Evolutionary conservation across 2,797 vertebrate species (phyloP).

Genomic region (Menidia menidia): DNA sequence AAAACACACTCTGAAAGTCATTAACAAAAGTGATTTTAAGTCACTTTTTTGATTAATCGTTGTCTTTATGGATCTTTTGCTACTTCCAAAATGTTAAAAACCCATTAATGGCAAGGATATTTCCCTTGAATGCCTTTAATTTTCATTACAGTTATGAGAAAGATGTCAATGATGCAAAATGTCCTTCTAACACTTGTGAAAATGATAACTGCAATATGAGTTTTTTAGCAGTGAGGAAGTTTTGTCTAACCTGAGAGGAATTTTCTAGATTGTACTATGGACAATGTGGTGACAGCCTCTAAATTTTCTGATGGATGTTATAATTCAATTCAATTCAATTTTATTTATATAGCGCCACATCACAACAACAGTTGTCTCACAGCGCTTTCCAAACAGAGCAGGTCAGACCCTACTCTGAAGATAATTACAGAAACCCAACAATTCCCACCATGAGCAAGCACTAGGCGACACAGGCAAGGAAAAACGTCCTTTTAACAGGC

Average conservation of each 20-base stretch:
- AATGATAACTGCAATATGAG: neutral
- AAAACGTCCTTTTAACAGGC: no score
- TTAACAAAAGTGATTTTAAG: slow-evolving; percentile 9
- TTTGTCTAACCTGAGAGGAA: slow-evolving; percentile 7
- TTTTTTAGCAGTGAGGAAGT: slow-evolving; percentile 12
- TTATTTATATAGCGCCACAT: no score
- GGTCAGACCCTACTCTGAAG: no score
- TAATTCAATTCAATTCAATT: no score
- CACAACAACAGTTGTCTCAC: no score
- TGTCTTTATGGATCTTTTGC: neutral
- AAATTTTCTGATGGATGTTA: no score
- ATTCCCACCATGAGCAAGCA: no score
- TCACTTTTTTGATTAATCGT: slow-evolving; percentile 7
- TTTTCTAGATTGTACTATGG: no score
- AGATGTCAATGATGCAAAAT: slow-evolving; percentile 25
- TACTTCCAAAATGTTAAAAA: neutral
- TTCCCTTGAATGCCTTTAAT: slow-evolving; percentile 11
- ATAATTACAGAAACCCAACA: no score
- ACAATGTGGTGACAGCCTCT: no score
- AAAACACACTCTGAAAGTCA: slow-evolving; percentile 17
- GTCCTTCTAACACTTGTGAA: slow-evolving; percentile 13
- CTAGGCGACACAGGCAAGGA: no score
- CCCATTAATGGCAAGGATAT: slow-evolving; percentile 18
- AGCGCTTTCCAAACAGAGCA: no score
- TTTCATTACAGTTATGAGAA: slow-evolving; percentile 19